These are phyloP conservation scores for Lophura nycthemera DNA, from an alignment of 2,113 vertebrate species.

Conservation along the genomic window DNA sequence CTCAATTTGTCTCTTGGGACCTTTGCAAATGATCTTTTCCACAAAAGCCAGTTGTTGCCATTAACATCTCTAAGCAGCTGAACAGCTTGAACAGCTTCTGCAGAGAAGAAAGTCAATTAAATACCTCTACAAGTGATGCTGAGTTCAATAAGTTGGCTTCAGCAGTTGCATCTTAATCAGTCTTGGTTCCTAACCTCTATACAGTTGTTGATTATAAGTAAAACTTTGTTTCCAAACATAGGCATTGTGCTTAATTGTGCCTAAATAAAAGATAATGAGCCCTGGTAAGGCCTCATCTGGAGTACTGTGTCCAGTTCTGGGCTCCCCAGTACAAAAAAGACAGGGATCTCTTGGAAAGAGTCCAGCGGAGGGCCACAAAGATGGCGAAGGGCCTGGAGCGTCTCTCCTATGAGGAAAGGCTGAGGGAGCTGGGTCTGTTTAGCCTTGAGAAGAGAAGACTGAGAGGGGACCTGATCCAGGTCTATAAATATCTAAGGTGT, in stretches of 20 bases:
- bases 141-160: background rate
- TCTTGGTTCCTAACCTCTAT: background rate
- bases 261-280: background rate
- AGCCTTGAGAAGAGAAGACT: too few relatives aligned
- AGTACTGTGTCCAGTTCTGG: too few relatives aligned
- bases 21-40: background rate
- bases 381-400: too few relatives aligned
- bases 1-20: background rate
- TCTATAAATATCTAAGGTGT: too few relatives aligned
- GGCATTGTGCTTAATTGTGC: background rate
- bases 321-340: too few relatives aligned
- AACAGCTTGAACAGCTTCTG: background rate
- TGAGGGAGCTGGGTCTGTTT: too few relatives aligned
- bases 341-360: too few relatives aligned
- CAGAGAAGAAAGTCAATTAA: background rate
- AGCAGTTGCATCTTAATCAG: background rate
- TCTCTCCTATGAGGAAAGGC: too few relatives aligned
- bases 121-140: background rate
- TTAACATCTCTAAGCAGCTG: background rate
- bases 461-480: too few relatives aligned
- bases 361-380: too few relatives aligned
- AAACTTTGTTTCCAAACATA: background rate
- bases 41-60: background rate
- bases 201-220: background rate
- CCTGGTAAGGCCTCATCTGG: too few relatives aligned